phyloP scores from a whole-genome alignment of 2,113 vertebrate species.

The Microcebus lehilahytsara region DNA sequence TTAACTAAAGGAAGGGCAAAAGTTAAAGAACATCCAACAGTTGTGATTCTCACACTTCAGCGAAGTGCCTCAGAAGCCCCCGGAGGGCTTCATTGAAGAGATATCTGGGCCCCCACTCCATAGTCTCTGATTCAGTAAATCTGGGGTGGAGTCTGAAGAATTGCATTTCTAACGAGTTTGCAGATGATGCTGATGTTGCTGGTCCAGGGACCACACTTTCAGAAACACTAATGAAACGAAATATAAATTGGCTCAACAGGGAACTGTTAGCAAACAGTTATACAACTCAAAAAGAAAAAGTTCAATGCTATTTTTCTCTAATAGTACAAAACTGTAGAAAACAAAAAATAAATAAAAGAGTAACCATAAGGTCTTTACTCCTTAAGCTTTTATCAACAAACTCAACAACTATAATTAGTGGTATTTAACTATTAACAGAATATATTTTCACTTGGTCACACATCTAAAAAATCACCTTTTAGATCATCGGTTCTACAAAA shows the following conservation, averaged over 20 bases:
- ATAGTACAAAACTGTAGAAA: not conserved
- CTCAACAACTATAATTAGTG: not conserved
- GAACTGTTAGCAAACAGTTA: not conserved
- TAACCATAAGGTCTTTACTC: not conserved
- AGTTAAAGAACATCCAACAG: not conserved
- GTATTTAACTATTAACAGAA: not conserved
- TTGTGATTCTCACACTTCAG: not conserved
- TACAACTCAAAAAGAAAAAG: not conserved
- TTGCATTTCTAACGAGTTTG: not conserved
- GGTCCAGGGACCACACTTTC: not conserved
- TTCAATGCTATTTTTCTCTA: not conserved
- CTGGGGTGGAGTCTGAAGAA: not conserved
- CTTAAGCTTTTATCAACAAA: not conserved
- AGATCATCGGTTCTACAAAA: not conserved
- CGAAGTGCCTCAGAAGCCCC: not conserved
- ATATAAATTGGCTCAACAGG: not conserved
- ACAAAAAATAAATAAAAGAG: not conserved
- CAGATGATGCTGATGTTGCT: not conserved
- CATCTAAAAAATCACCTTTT: not conserved
- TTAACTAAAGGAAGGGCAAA: not conserved
- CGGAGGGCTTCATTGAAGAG: not conserved
- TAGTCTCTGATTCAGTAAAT: not conserved
- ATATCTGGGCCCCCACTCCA: not conserved
- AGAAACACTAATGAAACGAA: not conserved
- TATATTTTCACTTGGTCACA: not conserved